A percentile compares a stretch with the other conserved stretches of the same genome.
Conservation (phyloP, 2,888 invertebrate genomes). For the Cryptosula pallasiana region DNA sequence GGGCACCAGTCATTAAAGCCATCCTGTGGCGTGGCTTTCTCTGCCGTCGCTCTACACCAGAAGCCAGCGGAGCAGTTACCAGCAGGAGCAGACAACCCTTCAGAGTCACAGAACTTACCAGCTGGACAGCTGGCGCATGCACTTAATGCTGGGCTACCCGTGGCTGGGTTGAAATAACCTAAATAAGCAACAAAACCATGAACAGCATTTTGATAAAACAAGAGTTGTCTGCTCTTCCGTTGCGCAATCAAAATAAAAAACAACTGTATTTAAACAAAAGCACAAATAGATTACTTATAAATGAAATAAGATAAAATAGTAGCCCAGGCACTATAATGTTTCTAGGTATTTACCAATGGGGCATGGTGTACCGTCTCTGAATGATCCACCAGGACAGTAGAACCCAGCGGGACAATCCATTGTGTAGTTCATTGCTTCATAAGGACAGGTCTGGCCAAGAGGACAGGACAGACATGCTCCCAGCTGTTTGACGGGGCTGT, state of each 20-base stretch:
- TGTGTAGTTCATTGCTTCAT: conserved; percentile 42
- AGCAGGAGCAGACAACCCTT: conserved; percentile 37
- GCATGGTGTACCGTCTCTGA: conserved; percentile 41
- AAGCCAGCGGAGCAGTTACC: conserved; percentile 45
- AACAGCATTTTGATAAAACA: background rate
- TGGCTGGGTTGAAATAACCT: conserved; percentile 44
- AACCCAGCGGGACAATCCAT: conserved; percentile 42
- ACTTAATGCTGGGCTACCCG: conserved; percentile 31
- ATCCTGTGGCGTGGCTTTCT: conserved; percentile 38
- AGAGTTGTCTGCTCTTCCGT: background rate
- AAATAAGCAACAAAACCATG: conserved; percentile 13
- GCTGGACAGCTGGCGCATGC: conserved; percentile 41
- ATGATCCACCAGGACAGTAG: conserved; percentile 46
- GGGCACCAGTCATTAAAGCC: conserved; percentile 44
- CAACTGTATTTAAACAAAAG: background rate
- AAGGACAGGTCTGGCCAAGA: conserved; percentile 42
- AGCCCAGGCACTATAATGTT: too few relatives aligned
- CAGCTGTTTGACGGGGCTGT: conserved; percentile 20
- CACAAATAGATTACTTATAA: background rate
- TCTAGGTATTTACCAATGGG: conserved; percentile 43
- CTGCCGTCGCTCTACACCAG: conserved; percentile 40
- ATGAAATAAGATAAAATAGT: too few relatives aligned
- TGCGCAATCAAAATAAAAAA: background rate
- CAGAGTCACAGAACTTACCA: conserved; percentile 42
- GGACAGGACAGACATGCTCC: conserved; percentile 37